phyloP scores from a whole-genome alignment of 1,140 invertebrate species.

The Semibalanus balanoides region DNA sequence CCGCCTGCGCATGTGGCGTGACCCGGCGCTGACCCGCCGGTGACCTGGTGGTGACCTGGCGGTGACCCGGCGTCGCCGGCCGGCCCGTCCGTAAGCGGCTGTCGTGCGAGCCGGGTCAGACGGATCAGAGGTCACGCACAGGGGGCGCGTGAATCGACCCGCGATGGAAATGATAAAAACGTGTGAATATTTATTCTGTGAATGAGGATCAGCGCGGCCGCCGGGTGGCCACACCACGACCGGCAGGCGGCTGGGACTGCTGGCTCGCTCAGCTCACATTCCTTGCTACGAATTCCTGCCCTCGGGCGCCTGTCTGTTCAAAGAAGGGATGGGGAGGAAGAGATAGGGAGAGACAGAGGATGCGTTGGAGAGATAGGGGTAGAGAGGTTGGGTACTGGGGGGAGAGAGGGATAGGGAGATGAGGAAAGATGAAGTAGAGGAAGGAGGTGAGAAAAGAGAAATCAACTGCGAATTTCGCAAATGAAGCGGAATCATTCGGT shows the following conservation, averaged over 20 bases:
- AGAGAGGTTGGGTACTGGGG: too few species aligned
- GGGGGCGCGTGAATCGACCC: neutral
- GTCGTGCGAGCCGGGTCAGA: neutral
- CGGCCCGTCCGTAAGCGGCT: neutral
- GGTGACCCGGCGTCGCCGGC: neutral
- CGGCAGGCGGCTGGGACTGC: neutral
- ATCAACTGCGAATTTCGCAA: too few species aligned
- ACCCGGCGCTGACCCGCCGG: neutral
- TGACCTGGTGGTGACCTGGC: too few species aligned
- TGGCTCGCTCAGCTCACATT: neutral
- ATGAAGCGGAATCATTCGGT: too few species aligned
- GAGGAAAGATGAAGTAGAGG: too few species aligned
- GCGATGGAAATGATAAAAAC: slow-evolving; percentile 1
- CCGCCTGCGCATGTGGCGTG: neutral
- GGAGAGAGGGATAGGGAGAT: too few species aligned
- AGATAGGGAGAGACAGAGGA: too few species aligned
- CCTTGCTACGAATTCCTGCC: neutral
- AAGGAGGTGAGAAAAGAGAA: too few species aligned
- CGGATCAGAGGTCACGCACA: neutral
- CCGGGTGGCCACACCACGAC: neutral
- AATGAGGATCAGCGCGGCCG: neutral
- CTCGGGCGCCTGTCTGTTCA: neutral
- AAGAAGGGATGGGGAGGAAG: too few species aligned
- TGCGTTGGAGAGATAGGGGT: too few species aligned
- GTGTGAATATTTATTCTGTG: slow-evolving; percentile 2